phyloP scores from a whole-genome alignment of 23 tunicate genomes.

The Aplidium turbinatum region DNA sequence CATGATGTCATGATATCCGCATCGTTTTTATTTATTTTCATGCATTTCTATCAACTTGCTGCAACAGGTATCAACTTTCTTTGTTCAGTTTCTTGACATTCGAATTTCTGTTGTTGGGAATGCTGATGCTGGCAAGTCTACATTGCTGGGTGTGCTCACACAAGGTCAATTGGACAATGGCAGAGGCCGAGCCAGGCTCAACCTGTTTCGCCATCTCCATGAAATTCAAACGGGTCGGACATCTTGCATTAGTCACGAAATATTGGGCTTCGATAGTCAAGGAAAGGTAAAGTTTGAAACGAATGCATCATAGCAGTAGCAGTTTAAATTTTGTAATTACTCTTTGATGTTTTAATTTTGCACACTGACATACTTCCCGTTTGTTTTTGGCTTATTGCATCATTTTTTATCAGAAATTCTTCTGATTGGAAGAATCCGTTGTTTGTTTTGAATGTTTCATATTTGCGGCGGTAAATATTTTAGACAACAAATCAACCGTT shows the following conservation, averaged over 20 bases:
- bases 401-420: too few relatives aligned
- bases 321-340: not conserved
- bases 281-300: slow-evolving; percentile 65
- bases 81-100: slow-evolving; percentile 80
- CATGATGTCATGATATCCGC: too few relatives aligned
- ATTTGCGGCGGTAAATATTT: too few relatives aligned
- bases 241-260: slow-evolving; percentile 91
- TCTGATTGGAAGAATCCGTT: too few relatives aligned
- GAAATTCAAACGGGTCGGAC: slow-evolving; percentile 99
- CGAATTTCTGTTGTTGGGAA: slow-evolving; percentile 90
- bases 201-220: slow-evolving; percentile 93
- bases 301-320: not conserved
- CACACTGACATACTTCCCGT: too few relatives aligned
- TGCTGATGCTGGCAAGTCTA: slow-evolving; percentile 97
- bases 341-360: too few relatives aligned
- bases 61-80: too few relatives aligned
- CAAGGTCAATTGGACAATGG: slow-evolving; percentile 94
- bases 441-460: too few relatives aligned
- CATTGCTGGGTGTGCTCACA: slow-evolving; percentile 93
- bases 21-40: too few relatives aligned
- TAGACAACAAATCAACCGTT: too few relatives aligned
- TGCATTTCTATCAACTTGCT: too few relatives aligned
- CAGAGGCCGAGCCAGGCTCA: slow-evolving; percentile 83
- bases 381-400: too few relatives aligned
- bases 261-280: slow-evolving; percentile 91